phyloP scores from a whole-genome alignment of 2,113 vertebrate genomes.

The Carlito syrichta region DNA sequence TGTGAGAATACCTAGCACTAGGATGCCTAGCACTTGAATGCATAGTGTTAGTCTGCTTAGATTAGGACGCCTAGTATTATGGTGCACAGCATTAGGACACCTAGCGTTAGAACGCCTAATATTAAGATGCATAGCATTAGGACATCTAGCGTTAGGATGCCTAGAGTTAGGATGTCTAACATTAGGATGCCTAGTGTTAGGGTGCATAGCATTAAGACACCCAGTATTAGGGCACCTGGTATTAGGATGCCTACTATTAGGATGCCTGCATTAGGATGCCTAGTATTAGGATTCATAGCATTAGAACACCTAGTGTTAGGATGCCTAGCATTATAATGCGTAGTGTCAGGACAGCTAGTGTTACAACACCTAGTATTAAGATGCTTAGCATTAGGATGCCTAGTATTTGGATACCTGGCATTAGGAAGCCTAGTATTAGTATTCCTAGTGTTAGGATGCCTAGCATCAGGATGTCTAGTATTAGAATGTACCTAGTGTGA shows the following conservation, averaged over 20 bases:
- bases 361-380: no score
- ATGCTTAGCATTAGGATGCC: fast-evolving
- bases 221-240: neutral
- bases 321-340: fast-evolving
- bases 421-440: neutral
- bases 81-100: neutral
- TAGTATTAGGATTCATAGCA: neutral
- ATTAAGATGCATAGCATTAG: neutral
- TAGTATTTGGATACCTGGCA: neutral
- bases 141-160: neutral
- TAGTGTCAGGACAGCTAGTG: neutral
- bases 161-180: neutral
- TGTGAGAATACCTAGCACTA: no score
- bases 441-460: neutral
- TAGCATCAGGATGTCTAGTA: neutral
- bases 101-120: neutral
- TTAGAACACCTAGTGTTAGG: neutral
- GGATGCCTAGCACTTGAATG: neutral
- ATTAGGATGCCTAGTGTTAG: neutral
- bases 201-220: fast-evolving
- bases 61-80: neutral
- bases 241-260: neutral
- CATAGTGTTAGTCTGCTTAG: no score
- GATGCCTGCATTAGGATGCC: neutral
- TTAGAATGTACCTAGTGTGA: neutral